Base-by-base conservation (phyloP, 2,113 vertebrate species). In the Cairina moschata region DNA sequence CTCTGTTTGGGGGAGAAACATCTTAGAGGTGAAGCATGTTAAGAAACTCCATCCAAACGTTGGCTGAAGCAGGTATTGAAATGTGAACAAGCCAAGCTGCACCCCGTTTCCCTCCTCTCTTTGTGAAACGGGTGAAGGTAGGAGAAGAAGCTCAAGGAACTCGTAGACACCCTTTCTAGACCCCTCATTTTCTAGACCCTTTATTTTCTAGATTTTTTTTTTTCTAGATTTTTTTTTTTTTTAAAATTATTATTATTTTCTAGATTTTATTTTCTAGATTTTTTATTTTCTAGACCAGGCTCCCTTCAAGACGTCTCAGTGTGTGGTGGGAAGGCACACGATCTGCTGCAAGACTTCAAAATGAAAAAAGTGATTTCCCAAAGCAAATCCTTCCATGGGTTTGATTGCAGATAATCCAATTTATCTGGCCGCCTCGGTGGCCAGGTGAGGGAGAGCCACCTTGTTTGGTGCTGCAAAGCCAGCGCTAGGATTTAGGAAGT, bases 241-340 rank as follows among this genome's bases (percentile, higher is more conserved):
- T 40, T n/a, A n/a, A n/a, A n/a, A n/a, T n/a, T n/a, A n/a, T 36
- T 36, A 8, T 36, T 36, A 36, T 36, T 84, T 63, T 40, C 14
- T 52, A 28, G 50, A 31, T 40, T 12, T 40, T 40, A 12, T 40
- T 11, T 40, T 40, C 38, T 40, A 40, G 38, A 40, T 40, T 36
- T 40, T 52, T 26, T 12, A 1, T 10, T 84, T 63, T 40, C 14
- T 52, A 31, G 50, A 31, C 28, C 31, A 80, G 32, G 23, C 17
- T 50, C 16, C 8, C 0, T 66, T 60, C 29, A 42, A 28, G 65
- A 21, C 10, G 1, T 4, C 17, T 32, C 42, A 2, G 11, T 46
- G 25, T 22, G 8, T 10, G 26, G 55, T 31, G n/a, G 8, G 34
- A 82, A 80, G 58, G 21, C 36, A 38, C 31, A n/a, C 5, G 16